phyloP scores from a whole-genome alignment of 2,797 vertebrate genomes.

The Gadopsis marmoratus region DNA sequence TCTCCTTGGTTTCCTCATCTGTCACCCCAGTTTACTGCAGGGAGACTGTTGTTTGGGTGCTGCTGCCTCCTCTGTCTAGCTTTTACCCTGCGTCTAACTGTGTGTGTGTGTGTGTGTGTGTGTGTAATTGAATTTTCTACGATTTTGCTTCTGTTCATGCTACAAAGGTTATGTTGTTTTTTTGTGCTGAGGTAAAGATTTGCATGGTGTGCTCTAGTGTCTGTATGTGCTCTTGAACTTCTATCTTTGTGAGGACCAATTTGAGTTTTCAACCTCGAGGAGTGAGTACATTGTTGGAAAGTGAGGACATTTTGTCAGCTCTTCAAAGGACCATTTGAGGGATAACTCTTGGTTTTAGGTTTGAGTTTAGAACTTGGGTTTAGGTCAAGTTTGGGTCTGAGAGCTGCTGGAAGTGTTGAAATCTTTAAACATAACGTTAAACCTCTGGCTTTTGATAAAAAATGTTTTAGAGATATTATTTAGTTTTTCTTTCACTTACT shows the following conservation, averaged over 20 bases:
- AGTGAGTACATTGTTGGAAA: background rate
- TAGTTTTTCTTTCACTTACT: too few species aligned
- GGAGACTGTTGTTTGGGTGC: conserved; percentile 75
- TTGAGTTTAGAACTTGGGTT: background rate
- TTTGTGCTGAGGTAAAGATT: background rate
- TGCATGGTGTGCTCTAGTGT: background rate
- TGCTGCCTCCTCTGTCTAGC: conserved; percentile 67
- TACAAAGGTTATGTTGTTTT: conserved; percentile 10
- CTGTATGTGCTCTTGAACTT: background rate
- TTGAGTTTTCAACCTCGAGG: background rate
- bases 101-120: conserved; percentile 18
- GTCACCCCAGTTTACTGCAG: conserved; percentile 65
- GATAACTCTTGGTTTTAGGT: background rate
- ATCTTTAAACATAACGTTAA: too few species aligned
- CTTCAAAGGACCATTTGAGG: background rate
- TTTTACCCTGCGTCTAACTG: conserved; percentile 37
- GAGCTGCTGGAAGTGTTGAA: too few species aligned
- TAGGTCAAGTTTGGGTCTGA: background rate
- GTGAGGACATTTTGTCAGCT: background rate
- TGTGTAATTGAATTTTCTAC: conserved; percentile 5
- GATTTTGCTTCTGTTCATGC: conserved; percentile 15
- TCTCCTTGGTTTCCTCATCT: conserved; percentile 61
- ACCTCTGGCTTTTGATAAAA: too few species aligned
- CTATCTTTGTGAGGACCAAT: conserved; percentile 3
- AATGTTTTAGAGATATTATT: too few species aligned